Conservation (phyloP, 2,888 invertebrate genomes). For the Gryllus longicercus region DNA sequence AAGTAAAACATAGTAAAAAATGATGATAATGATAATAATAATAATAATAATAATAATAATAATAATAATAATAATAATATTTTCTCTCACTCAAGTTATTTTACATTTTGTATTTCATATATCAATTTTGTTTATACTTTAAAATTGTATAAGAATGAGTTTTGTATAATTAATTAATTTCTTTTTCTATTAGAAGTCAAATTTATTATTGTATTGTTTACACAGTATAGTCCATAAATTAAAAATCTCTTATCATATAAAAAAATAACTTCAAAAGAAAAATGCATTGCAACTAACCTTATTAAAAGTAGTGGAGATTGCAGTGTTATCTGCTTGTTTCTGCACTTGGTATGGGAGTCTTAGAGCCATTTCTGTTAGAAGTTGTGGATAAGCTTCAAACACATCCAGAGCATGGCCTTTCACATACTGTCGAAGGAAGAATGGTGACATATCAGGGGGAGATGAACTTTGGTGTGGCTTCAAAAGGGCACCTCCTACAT, state of each 20-base stretch:
- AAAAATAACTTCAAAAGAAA: background rate
- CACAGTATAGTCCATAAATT: too few relatives aligned
- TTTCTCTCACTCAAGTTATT: too few relatives aligned
- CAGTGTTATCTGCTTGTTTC: conserved; percentile 41
- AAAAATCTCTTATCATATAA: background rate
- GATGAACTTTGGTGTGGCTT: conserved; percentile 78
- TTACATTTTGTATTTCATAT: too few relatives aligned
- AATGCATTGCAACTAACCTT: conserved; percentile 38
- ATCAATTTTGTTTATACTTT: too few relatives aligned
- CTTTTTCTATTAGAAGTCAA: too few relatives aligned
- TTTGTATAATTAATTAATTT: too few relatives aligned
- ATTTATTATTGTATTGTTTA: too few relatives aligned
- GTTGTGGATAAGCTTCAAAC: conserved; percentile 88
- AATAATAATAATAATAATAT: too few relatives aligned
- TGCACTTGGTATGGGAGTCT: conserved; percentile 87
- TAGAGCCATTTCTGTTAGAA: conserved; percentile 93
- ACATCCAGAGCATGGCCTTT: conserved; percentile 88
- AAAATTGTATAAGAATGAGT: too few relatives aligned
- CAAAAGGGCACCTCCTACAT: conserved; percentile 63
- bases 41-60: too few relatives aligned
- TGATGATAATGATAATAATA: too few relatives aligned
- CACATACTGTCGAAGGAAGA: conserved; percentile 89
- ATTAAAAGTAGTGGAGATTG: conserved; percentile 41
- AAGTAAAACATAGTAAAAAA: too few relatives aligned
- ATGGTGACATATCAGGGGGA: conserved; percentile 91